Base-by-base conservation (phyloP, 2,888 invertebrate species). In the Bellardia bayeri region DNA sequence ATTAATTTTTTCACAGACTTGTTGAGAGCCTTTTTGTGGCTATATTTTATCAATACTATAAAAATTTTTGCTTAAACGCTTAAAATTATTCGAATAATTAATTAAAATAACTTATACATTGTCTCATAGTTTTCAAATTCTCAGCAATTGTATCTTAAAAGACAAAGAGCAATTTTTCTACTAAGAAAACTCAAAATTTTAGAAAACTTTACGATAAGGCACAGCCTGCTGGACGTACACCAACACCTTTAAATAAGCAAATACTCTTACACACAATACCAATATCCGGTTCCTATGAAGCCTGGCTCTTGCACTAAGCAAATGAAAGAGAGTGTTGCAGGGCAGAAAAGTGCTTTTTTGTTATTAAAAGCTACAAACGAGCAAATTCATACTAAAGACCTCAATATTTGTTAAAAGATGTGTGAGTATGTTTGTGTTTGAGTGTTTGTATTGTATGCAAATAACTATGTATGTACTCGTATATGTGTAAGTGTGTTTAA, bases 381-480 rank as follows among this genome's bases (percentile, higher is more conserved):
- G 8, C 63, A 51, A 58, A 78, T 74, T 66, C 79, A 66, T 74
- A 58, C 68, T 85, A 58, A 74, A 79, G 45, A 54, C 74, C 74
- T 63, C n/a, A 74, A 68, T 63, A 75, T 66, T 66, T 79, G 49
- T 58, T 33, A 16, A 54, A 37, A 16, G 11, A 51, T 33, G 51
- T 69, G 49, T 68, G 23, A 16, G 11, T 58, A 58, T 58, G 30
- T 11, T 2, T n/a, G 64, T 42, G 23, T 63, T 16, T 9, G 16
- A 45, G 30, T 58, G 23, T 37, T 37, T 72, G 33, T 51, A 40
- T 63, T 63, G 33, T 37, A 63, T 63, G 63, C 63, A 63, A 37
- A 63, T 14, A 63, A 63, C 23, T 23, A n/a, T n/a, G n/a, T n/a
- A n/a, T 23, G 23, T 23, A 23, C n/a, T n/a, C n/a, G n/a, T 23